Percentiles rank a stretch among this genome's conserved stretches.
Evolutionary conservation across 1,140 invertebrate genomes (phyloP).

Genomic region (Teleopsis dalmanni): DNA sequence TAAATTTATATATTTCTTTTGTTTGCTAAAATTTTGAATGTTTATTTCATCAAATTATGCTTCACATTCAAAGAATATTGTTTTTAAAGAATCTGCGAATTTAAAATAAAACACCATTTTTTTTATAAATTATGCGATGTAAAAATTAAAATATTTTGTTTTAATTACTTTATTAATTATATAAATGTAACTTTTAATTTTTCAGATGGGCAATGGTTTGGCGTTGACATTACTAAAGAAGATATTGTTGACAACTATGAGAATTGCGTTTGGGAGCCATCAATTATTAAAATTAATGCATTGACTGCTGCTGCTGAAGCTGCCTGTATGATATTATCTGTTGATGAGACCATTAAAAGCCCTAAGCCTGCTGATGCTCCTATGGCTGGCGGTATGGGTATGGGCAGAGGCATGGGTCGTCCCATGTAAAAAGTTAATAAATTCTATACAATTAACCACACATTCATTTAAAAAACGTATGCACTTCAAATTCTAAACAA

Average conservation of each 20-base stretch:
- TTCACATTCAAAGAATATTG: too few relatives aligned
- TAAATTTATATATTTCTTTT: too few relatives aligned
- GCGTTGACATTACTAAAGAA: conserved; percentile 90
- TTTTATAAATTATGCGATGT: too few relatives aligned
- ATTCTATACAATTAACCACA: conserved; percentile 6
- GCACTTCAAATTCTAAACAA: too few relatives aligned
- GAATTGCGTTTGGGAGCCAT: conserved; percentile 95
- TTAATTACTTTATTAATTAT: neutral
- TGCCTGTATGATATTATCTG: conserved; percentile 88
- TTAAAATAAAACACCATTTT: too few relatives aligned
- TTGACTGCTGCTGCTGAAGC: conserved; percentile 94
- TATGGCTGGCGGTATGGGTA: conserved; percentile 48
- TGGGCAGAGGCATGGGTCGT: conserved; percentile 63
- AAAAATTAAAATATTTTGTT: too few relatives aligned
- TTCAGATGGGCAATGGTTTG: conserved; percentile 73
- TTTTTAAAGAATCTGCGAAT: too few relatives aligned
- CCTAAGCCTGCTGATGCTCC: conserved; percentile 60
- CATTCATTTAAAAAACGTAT: conserved; percentile 5
- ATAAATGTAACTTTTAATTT: conserved; percentile 9
- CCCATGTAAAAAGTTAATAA: conserved; percentile 46
- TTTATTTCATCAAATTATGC: too few relatives aligned
- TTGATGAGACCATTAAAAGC: conserved; percentile 97
- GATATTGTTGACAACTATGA: conserved; percentile 92
- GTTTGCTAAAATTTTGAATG: too few relatives aligned
- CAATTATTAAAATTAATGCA: conserved; percentile 94